A percentile compares a stretch with the other conserved stretches of the same genome.
Conservation (phyloP, 2,888 invertebrate species). For the Dynastes hyllus region DNA sequence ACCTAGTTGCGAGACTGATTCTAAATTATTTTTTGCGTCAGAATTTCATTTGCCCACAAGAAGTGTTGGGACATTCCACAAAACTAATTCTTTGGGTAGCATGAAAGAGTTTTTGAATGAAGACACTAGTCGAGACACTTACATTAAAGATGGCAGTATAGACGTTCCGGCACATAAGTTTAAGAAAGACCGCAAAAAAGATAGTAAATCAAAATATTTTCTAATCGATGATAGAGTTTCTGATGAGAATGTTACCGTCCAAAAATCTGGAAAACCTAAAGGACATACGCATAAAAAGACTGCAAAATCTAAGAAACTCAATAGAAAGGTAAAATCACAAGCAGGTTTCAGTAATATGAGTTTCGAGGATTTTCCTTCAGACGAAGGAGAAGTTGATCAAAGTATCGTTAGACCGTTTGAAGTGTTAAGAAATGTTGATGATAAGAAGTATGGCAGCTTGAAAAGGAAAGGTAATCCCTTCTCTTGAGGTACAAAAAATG, state of each 20-base stretch:
- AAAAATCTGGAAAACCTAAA: conserved; percentile 60
- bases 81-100: conserved; percentile 54
- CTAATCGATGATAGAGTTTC: conserved; percentile 72
- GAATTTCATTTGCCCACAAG: conserved; percentile 55
- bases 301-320: conserved; percentile 58
- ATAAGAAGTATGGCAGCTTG: conserved; percentile 69
- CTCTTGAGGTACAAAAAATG: conserved; percentile 68
- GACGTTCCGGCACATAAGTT: conserved; percentile 14
- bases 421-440: conserved; percentile 74
- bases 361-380: conserved; percentile 83
- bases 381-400: conserved; percentile 72
- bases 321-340: conserved; percentile 66
- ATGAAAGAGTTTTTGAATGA: conserved; percentile 46
- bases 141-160: conserved; percentile 33
- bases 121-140: conserved; percentile 42
- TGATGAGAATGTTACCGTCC: conserved; percentile 64
- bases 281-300: conserved; percentile 41
- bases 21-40: conserved; percentile 44
- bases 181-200: conserved; percentile 67
- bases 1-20: conserved; percentile 29
- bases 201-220: conserved; percentile 73
- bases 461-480: conserved; percentile 74
- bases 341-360: conserved; percentile 84
- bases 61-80: conserved; percentile 42
- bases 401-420: conserved; percentile 76